Base-by-base conservation (phyloP, 2,888 invertebrate species). In the Omphaloscelis lunosa region DNA sequence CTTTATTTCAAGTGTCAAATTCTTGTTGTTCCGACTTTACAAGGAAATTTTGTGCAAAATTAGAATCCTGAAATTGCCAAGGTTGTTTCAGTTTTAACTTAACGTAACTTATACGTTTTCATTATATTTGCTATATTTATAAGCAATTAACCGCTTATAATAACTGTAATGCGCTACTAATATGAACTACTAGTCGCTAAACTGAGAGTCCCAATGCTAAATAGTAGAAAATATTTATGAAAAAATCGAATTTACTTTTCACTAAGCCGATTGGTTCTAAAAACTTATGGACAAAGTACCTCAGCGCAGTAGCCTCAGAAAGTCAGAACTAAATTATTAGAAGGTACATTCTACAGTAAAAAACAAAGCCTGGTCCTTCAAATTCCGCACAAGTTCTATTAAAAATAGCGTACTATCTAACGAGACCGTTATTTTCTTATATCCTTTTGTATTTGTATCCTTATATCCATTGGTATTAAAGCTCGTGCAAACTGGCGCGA, bases 21-120 rank as follows among this genome's bases (percentile, higher is more conserved):
- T 73, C 65, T 59, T 63, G 59, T 34, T 34, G 45, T 34, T 56
- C 34, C 27, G 67, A 63, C 4, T n/a, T 48, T 56, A 59, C 56
- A 51, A 68, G 62, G 56, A 62, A 68, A 20, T 63, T 9, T 34
- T 80, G 66, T 53, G 41, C 20, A 48, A 63, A 71, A 51, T 3
- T 66, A 12, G 17, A 29, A 20, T 58, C n/a, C 66, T 72, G 51
- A 85, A 80, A 34, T 61, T 72, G 48, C 11, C 56, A 72, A 85
- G 61, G 72, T 61, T 53, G n/a, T 56, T 66, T 84, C 34, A 51
- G 59, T 53, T 29, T 51, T 48, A 27, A 27, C 45, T 45, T 34
- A 34, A 34, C 34, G 34, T 34, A 34, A 34, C 34, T 39, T 53
- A 68, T 34, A 12, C 20, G 20, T 77, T 61, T 58, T 53, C 6